Percentiles rank a stretch among this genome's conserved stretches.
Conservation (phyloP, 2,797 vertebrate species). For the Mastacembelus armatus region DNA sequence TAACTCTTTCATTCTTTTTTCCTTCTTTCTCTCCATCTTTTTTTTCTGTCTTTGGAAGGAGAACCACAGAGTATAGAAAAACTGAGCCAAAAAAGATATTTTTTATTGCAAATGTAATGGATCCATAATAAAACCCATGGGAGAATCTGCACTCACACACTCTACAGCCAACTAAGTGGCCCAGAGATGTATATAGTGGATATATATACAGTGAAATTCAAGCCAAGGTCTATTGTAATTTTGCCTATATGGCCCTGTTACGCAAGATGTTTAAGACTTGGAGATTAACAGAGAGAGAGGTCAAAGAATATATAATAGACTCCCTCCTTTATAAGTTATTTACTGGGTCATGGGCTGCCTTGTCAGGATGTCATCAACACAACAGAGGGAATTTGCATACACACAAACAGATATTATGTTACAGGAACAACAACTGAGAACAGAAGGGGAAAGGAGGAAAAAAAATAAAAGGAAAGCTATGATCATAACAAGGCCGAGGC, state of each 20-base stretch:
- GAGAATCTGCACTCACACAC: slow-evolving; percentile 45
- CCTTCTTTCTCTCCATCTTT: slow-evolving; percentile 50
- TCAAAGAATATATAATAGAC: slow-evolving; percentile 54
- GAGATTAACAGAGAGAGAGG: slow-evolving; percentile 25
- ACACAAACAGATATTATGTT: slow-evolving; percentile 73
- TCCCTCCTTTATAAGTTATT: slow-evolving; percentile 55
- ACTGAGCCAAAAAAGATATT: slow-evolving; percentile 15
- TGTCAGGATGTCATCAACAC: slow-evolving; percentile 67
- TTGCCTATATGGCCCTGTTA: slow-evolving; percentile 28
- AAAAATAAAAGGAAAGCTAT: slow-evolving; percentile 56
- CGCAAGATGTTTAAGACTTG: slow-evolving; percentile 44
- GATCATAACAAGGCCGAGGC: slow-evolving; percentile 68
- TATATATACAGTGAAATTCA: slow-evolving; percentile 37
- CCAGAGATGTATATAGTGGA: slow-evolving; percentile 31
- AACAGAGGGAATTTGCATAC: slow-evolving; percentile 62
- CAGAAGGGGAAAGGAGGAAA: slow-evolving; percentile 45
- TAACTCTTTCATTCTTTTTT: slow-evolving; percentile 53
- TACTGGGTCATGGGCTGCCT: slow-evolving; percentile 59
- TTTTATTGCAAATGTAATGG: slow-evolving; percentile 42
- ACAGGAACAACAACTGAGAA: slow-evolving; percentile 74
- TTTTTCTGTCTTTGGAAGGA: slow-evolving; percentile 40
- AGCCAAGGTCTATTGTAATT: slow-evolving; percentile 37
- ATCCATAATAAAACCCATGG: slow-evolving; percentile 40
- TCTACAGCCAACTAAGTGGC: slow-evolving; percentile 16
- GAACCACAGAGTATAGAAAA: slow-evolving; percentile 26